Percentiles rank a stretch among this genome's conserved stretches.
These are phyloP conservation scores for Heteromormyrus szaboi DNA, from an alignment of 2,797 vertebrate genomes.

Conservation along the genomic window DNA sequence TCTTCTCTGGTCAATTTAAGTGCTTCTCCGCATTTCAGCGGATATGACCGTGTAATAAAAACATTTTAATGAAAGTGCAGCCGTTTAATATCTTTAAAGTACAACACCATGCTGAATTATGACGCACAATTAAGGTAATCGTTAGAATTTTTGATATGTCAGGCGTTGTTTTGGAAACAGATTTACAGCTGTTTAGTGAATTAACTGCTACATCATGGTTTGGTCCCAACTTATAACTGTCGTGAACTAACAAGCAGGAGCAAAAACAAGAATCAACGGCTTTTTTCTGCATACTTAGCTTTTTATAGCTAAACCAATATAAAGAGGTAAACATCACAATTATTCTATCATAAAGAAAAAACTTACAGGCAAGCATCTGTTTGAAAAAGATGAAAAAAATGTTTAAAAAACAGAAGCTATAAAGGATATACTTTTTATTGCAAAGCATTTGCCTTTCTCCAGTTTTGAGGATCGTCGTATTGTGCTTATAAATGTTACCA, in stretches of 20 bases:
- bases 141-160: neutral
- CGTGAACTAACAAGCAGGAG: neutral
- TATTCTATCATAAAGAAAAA: neutral
- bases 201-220: neutral
- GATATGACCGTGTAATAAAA: neutral
- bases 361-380: neutral
- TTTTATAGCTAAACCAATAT: neutral
- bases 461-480: neutral
- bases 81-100: neutral
- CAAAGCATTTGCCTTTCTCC: neutral
- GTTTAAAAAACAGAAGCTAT: neutral
- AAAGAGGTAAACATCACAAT: neutral
- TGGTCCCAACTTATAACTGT: neutral
- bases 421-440: neutral
- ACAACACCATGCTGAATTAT: neutral
- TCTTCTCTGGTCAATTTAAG: neutral
- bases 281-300: neutral
- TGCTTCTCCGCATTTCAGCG: neutral
- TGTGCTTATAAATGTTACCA: neutral
- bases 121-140: neutral
- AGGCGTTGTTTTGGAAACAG: neutral
- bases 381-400: neutral
- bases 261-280: neutral
- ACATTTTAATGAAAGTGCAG: neutral
- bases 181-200: neutral